These are phyloP conservation scores for Pseudomyrmex pallidus DNA, from an alignment of 1,140 invertebrate genomes.

Conservation along the genomic window DNA sequence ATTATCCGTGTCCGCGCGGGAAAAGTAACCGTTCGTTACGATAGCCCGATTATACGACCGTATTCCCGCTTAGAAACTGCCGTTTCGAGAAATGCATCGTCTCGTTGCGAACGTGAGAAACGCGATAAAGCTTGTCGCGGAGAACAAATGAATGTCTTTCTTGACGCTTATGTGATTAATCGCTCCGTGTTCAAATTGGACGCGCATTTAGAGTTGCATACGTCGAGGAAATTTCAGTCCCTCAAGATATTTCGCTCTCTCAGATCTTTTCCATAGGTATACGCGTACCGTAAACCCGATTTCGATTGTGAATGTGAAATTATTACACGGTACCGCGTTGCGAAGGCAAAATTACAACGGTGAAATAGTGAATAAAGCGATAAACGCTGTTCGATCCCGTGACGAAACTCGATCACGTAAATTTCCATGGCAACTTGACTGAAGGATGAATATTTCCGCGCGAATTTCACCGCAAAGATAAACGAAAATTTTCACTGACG, in stretches of 20 bases:
- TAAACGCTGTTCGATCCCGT: neutral
- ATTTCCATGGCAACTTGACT: neutral
- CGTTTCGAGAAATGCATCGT: neutral
- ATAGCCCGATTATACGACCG: neutral
- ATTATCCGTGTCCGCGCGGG: neutral
- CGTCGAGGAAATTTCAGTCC: neutral
- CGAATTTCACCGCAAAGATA: neutral
- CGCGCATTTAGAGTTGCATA: neutral
- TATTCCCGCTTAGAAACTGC: neutral
- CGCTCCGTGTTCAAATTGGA: neutral
- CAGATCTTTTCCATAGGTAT: neutral
- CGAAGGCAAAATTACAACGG: conserved; percentile 16
- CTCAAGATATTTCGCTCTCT: neutral
- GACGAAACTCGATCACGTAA: conserved; percentile 7
- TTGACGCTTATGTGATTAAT: conserved; percentile 31
- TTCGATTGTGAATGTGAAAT: conserved; percentile 43
- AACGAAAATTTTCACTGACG: conserved; percentile 24
- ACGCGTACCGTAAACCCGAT: neutral
- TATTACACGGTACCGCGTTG: conserved; percentile 17
- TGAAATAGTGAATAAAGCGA: neutral
- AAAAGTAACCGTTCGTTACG: neutral
- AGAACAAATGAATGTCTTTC: conserved; percentile 3
- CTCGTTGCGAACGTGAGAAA: neutral
- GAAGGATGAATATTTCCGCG: neutral
- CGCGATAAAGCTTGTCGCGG: conserved; percentile 16